Percentiles rank a stretch among this genome's conserved stretches.
Evolutionary conservation across 2,113 vertebrate genomes (phyloP).

Genomic region (Notothenia rossii): DNA sequence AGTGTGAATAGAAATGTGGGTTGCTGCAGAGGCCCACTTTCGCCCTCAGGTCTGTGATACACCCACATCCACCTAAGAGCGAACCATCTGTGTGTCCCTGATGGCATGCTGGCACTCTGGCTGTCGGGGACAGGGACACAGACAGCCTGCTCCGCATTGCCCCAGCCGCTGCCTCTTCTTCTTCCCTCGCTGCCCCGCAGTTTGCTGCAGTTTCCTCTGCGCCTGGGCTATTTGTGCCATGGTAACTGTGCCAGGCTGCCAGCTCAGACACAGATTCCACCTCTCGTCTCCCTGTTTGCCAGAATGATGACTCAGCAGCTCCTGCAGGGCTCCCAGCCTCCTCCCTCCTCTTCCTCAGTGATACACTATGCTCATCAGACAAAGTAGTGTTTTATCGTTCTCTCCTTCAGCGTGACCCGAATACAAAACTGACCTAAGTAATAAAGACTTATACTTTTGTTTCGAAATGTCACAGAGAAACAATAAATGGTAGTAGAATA

Average conservation of each 20-base stretch:
- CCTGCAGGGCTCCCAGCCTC: slow-evolving; percentile 76
- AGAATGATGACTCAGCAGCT: slow-evolving; percentile 82
- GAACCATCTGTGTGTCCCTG: slow-evolving; percentile 77
- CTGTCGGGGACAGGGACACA: slow-evolving; percentile 57
- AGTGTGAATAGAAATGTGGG: slow-evolving; percentile 66
- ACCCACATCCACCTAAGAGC: slow-evolving; percentile 77
- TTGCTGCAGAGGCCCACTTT: slow-evolving; percentile 63
- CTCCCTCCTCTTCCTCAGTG: slow-evolving; percentile 66
- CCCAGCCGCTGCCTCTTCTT: slow-evolving; percentile 49
- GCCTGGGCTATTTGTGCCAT: slow-evolving; percentile 77
- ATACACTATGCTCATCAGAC: slow-evolving; percentile 72
- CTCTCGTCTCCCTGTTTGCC: slow-evolving; percentile 76
- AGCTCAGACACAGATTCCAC: slow-evolving; percentile 81
- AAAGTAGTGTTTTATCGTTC: slow-evolving; percentile 74
- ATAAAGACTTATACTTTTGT: slow-evolving; percentile 35
- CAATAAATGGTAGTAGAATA: not conserved
- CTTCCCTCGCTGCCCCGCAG: slow-evolving; percentile 52
- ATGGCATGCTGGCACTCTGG: slow-evolving; percentile 71
- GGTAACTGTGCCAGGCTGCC: slow-evolving; percentile 81
- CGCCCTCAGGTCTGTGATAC: slow-evolving; percentile 72
- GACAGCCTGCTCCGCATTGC: slow-evolving; percentile 63
- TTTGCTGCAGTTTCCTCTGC: slow-evolving; percentile 70
- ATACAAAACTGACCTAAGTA: slow-evolving; percentile 64
- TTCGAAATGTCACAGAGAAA: slow-evolving; percentile 28
- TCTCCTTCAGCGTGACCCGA: slow-evolving; percentile 67